Evolutionary conservation across 2,888 invertebrate genomes (phyloP).

Genomic region (Beris chalybata): DNA sequence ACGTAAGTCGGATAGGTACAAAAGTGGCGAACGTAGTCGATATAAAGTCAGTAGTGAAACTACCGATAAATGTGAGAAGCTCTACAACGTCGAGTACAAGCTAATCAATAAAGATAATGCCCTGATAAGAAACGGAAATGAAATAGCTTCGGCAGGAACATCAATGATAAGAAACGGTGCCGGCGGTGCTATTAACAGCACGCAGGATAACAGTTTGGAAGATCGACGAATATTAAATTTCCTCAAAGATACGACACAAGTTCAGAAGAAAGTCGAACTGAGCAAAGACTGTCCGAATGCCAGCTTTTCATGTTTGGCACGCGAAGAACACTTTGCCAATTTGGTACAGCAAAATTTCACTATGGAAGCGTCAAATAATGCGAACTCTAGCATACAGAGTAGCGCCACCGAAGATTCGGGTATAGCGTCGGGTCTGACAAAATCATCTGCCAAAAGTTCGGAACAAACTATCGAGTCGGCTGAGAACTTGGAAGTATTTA

Average conservation of each 20-base stretch:
- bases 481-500: conserved; percentile 51
- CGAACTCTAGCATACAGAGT: neutral
- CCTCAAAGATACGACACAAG: conserved; percentile 55
- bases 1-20: conserved; percentile 55
- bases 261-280: conserved; percentile 55
- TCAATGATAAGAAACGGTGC: conserved; percentile 44
- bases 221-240: conserved; percentile 56
- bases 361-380: conserved; percentile 27
- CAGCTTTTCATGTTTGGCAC: conserved; percentile 55
- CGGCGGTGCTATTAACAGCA: conserved; percentile 39
- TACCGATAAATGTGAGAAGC: conserved; percentile 42
- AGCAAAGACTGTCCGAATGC: conserved; percentile 55
- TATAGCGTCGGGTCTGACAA: conserved; percentile 17
- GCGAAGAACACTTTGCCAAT: conserved; percentile 57
- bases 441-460: neutral
- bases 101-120: conserved; percentile 49
- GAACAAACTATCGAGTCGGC: conserved; percentile 46
- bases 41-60: conserved; percentile 38
- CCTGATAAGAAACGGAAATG: conserved; percentile 48
- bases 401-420: conserved; percentile 16
- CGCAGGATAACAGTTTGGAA: conserved; percentile 45
- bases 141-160: neutral
- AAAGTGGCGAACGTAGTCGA: conserved; percentile 50
- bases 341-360: conserved; percentile 55
- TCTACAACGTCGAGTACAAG: conserved; percentile 50